Percentiles rank a stretch among this genome's conserved stretches.
These are phyloP conservation scores for Syndactyla subalaris DNA, from an alignment of 2,797 vertebrate genomes.

Conservation along the genomic window DNA sequence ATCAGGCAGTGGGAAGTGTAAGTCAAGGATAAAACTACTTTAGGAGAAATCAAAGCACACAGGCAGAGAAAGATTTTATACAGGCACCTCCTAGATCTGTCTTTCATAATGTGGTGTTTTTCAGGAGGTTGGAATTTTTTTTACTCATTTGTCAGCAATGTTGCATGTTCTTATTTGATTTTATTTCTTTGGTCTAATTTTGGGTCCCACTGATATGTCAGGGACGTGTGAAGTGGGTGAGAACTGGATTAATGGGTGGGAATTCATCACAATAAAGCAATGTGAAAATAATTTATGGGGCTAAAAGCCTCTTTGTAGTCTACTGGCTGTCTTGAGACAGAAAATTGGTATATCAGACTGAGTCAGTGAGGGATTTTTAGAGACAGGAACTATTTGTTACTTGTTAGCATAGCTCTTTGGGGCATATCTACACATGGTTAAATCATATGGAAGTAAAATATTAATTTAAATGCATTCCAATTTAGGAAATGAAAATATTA, in stretches of 20 bases:
- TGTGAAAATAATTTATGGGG: background rate
- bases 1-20: background rate
- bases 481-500: background rate
- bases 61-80: background rate
- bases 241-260: background rate
- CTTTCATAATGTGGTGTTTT: background rate
- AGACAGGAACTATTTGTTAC: background rate
- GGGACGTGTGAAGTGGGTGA: background rate
- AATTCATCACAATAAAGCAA: background rate
- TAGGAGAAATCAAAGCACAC: background rate
- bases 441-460: background rate
- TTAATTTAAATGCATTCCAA: background rate
- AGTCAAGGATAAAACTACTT: background rate
- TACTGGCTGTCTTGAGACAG: background rate
- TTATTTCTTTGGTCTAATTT: background rate
- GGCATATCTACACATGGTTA: background rate
- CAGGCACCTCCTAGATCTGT: background rate
- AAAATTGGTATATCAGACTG: background rate
- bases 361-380: background rate
- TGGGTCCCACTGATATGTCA: background rate
- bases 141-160: background rate
- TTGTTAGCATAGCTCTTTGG: background rate
- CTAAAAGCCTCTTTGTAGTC: background rate
- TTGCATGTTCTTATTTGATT: background rate
- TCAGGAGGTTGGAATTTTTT: background rate